Percentiles rank a stretch among this genome's conserved stretches.
These are phyloP conservation scores for Apamea monoglypha DNA, from an alignment of 2,888 invertebrate species.

Conservation along the genomic window DNA sequence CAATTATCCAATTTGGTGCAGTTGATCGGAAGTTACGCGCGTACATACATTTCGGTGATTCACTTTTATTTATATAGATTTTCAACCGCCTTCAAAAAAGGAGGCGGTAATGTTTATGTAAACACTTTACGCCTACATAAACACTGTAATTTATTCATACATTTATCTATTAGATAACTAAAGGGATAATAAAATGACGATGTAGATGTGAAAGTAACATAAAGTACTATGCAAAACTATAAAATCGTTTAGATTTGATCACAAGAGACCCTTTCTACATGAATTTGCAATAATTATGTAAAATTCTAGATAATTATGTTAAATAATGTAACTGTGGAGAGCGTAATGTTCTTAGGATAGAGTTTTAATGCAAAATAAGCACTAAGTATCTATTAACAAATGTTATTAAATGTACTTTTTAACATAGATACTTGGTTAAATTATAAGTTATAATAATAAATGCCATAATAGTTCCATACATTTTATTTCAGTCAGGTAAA, in stretches of 20 bases:
- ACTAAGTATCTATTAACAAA: constrained; percentile 51
- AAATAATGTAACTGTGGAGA: constrained; percentile 64
- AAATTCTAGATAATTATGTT: constrained; percentile 72
- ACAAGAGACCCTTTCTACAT: constrained; percentile 74
- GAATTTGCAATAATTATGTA: constrained; percentile 80
- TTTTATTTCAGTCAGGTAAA: too few species aligned
- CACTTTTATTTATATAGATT: too few species aligned
- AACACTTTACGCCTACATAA: constrained; percentile 27
- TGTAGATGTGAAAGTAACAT: constrained; percentile 72
- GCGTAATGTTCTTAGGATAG: constrained; percentile 41
- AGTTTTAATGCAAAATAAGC: constrained; percentile 59
- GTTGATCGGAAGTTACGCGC: too few species aligned
- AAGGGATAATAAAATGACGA: constrained; percentile 54
- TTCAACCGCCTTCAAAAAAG: not conserved
- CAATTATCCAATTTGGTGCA: too few species aligned
- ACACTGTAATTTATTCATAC: constrained; percentile 41
- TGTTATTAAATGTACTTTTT: constrained; percentile 17
- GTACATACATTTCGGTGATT: too few species aligned
- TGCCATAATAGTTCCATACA: not conserved
- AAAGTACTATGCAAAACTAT: constrained; percentile 65
- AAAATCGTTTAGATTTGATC: constrained; percentile 72
- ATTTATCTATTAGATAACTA: constrained; percentile 47
- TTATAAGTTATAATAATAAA: constrained; percentile 2
- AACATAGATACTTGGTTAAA: not conserved
- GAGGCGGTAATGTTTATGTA: constrained; percentile 18